Percentiles rank a stretch among this genome's conserved stretches.
These are phyloP conservation scores for Pseudomyrmex dendroicus DNA, from an alignment of 1,140 invertebrate genomes.

Conservation along the genomic window DNA sequence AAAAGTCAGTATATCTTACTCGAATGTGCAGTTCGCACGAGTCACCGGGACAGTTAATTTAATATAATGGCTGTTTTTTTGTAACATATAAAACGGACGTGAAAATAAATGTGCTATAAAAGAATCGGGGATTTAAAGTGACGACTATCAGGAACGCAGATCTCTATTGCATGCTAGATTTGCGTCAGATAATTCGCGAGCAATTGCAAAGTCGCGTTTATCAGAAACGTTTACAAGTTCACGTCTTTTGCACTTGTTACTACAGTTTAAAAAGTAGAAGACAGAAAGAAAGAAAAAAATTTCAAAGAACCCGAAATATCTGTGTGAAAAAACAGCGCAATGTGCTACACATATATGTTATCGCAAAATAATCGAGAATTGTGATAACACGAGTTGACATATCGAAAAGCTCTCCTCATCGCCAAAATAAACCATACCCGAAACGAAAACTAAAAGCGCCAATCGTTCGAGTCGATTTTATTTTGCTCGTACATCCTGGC, in stretches of 20 bases:
- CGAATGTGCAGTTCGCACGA: neutral
- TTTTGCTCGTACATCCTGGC: constrained; percentile 65
- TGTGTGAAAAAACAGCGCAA: neutral
- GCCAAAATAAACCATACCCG: constrained; percentile 39
- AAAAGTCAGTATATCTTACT: constrained; percentile 28
- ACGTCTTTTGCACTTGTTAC: neutral
- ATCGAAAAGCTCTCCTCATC: neutral
- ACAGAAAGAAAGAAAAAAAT: neutral
- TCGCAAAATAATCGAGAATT: neutral
- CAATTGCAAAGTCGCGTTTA: constrained; percentile 58
- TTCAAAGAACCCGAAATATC: neutral
- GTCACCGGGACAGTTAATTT: neutral
- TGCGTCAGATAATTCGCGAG: constrained; percentile 31
- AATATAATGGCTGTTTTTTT: constrained; percentile 24
- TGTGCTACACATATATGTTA: too few relatives aligned
- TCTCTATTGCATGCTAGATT: constrained; percentile 67
- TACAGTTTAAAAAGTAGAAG: constrained; percentile 26
- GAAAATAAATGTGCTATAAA: constrained; percentile 31
- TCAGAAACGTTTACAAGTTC: constrained; percentile 58
- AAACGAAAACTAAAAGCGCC: constrained; percentile 55
- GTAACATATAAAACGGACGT: constrained; percentile 34
- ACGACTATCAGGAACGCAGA: constrained; percentile 62
- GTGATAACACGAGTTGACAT: neutral
- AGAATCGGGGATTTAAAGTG: constrained; percentile 66
- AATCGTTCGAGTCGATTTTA: constrained; percentile 70